Percentiles rank a stretch among this genome's conserved stretches.
phyloP scores from a whole-genome alignment of 1,140 invertebrate species.

The Tribolium madens region DNA sequence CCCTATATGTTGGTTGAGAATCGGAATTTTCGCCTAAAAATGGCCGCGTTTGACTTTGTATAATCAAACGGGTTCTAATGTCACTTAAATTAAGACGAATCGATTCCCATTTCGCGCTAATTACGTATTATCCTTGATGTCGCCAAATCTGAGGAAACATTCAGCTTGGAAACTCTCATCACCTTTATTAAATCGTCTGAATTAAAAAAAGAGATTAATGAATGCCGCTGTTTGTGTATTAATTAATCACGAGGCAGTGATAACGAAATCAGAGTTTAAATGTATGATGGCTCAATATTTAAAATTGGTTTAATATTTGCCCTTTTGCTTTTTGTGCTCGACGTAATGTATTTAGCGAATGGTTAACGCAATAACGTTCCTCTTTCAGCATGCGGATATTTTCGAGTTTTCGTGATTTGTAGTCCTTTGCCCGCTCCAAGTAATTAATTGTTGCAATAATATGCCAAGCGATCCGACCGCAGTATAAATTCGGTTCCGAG shows the following conservation, averaged over 20 bases:
- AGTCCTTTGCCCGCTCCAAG: neutral
- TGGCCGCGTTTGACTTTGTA: neutral
- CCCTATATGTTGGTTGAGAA: neutral
- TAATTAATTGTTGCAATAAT: slow-evolving; percentile 10
- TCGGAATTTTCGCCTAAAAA: slow-evolving; percentile 4
- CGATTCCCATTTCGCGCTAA: slow-evolving; percentile 18
- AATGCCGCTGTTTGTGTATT: neutral
- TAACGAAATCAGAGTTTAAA: neutral
- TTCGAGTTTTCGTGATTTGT: slow-evolving; percentile 6
- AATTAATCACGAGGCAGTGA: neutral
- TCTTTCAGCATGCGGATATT: neutral
- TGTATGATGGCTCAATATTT: neutral
- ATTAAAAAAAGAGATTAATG: neutral
- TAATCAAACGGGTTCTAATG: slow-evolving; percentile 27
- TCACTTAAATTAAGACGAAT: slow-evolving; percentile 37
- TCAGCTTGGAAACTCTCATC: neutral
- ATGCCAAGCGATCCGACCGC: neutral
- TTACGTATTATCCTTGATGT: slow-evolving; percentile 12
- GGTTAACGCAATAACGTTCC: neutral
- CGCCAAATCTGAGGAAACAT: neutral
- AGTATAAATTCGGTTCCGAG: neutral
- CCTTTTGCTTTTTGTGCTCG: neutral
- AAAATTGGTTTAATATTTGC: slow-evolving; percentile 21
- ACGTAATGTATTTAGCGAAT: slow-evolving; percentile 9
- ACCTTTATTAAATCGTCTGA: neutral